A percentile compares a stretch with the other conserved stretches of the same genome.
Conservation (phyloP, 2,797 vertebrate species). For the Dendrocincla tyrannina region DNA sequence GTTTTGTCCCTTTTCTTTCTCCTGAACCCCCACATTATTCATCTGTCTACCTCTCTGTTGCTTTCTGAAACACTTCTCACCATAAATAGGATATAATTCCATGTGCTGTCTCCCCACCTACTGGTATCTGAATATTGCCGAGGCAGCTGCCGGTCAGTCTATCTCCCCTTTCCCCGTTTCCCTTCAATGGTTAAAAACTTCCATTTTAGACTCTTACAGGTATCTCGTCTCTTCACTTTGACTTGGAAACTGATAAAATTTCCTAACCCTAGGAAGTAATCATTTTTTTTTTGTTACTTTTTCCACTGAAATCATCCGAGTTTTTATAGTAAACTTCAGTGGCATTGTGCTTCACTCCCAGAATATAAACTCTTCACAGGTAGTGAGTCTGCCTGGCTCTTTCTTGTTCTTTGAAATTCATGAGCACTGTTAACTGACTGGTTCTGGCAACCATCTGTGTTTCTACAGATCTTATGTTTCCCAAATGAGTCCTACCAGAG, state of each 20-base stretch:
- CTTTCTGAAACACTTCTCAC: not conserved
- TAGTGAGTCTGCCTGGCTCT: not conserved
- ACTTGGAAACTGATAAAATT: not conserved
- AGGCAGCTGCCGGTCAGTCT: not conserved
- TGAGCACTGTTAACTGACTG: not conserved
- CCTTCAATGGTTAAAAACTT: not conserved
- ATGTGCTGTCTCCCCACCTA: not conserved
- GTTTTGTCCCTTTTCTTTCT: not conserved
- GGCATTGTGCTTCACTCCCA: not conserved
- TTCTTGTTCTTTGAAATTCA: conserved; percentile 7
- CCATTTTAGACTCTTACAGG: not conserved
- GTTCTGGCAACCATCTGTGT: conserved; percentile 22
- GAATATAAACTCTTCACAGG: not conserved
- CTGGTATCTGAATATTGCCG: not conserved
- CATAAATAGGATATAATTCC: not conserved
- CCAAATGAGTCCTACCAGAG: not conserved
- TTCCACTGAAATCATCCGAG: not conserved
- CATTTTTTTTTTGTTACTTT: not conserved
- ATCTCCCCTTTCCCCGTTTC: not conserved
- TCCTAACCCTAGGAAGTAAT: not conserved
- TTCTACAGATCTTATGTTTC: not conserved
- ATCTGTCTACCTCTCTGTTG: not conserved
- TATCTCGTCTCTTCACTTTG: not conserved
- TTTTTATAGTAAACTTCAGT: not conserved
- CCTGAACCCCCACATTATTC: not conserved